Conservation (phyloP, 2,797 vertebrate genomes). For the Notolepis coatsorum region DNA sequence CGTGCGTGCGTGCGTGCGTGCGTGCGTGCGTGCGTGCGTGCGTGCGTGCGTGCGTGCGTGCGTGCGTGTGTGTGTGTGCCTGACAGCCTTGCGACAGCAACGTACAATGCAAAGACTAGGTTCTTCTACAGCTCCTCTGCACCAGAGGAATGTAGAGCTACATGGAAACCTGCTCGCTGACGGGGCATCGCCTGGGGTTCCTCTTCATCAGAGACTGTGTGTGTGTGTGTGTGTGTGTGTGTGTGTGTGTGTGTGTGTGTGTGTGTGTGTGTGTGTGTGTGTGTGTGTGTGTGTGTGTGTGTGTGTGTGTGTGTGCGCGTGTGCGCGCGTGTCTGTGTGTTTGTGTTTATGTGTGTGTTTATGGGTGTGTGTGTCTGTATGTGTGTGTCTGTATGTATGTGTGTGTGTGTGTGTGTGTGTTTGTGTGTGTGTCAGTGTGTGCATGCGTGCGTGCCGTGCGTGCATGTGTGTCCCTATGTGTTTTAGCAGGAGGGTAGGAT, state of each 20-base stretch:
- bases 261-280: constrained; percentile 2
- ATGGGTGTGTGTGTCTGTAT: too few relatives aligned
- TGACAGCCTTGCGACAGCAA: constrained; percentile 60
- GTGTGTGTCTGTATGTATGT: too few relatives aligned
- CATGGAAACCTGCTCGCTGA: constrained; percentile 49
- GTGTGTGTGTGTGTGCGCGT: constrained; percentile 17
- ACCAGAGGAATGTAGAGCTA: constrained; percentile 41
- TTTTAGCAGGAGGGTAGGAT: constrained; percentile 21
- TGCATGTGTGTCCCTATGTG: constrained; percentile 7
- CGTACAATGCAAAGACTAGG: constrained; percentile 60
- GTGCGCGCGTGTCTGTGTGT: constrained; percentile 1
- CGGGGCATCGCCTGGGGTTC: constrained; percentile 40
- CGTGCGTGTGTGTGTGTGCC: constrained; percentile 30
- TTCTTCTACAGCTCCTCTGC: constrained; percentile 54
- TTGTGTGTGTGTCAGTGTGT: too few relatives aligned
- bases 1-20: too few relatives aligned
- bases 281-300: constrained; percentile 17
- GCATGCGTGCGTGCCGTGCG: too few relatives aligned
- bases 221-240: background rate
- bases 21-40: too few relatives aligned
- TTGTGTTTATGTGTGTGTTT: too few relatives aligned
- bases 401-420: too few relatives aligned
- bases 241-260: background rate
- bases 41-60: too few relatives aligned
- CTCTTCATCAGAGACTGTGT: constrained; percentile 35